Percentiles rank a stretch among this genome's conserved stretches.
These are phyloP conservation scores for Cathartes aura DNA, from an alignment of 2,113 vertebrate species.

Conservation along the genomic window DNA sequence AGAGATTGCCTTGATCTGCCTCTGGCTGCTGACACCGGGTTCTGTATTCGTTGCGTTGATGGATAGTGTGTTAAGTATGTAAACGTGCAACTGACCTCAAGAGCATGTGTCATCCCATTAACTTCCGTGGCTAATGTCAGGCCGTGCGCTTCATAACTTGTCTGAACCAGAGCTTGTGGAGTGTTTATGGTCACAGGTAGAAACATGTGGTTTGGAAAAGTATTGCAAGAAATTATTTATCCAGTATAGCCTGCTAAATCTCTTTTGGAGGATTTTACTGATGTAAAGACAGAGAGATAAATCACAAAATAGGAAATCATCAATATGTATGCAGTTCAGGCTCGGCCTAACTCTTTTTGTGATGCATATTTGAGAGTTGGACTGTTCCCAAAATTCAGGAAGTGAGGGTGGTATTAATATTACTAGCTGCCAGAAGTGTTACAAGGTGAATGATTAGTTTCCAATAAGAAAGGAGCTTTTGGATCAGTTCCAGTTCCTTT, in stretches of 20 bases:
- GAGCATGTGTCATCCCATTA: not conserved
- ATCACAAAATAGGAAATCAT: not conserved
- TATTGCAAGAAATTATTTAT: not conserved
- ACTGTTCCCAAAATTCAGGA: constrained; percentile 8
- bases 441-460: constrained; percentile 37
- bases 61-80: not conserved
- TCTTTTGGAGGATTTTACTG: not conserved
- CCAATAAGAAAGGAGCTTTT: constrained; percentile 33
- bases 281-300: not conserved
- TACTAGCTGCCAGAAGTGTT: constrained; percentile 2
- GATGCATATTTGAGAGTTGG: constrained; percentile 30
- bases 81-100: not conserved
- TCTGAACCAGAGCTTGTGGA: not conserved
- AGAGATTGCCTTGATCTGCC: not conserved
- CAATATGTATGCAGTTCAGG: not conserved
- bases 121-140: not conserved
- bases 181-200: not conserved
- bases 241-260: not conserved
- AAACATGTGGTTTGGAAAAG: not conserved
- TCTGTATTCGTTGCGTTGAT: not conserved
- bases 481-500: not conserved
- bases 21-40: accelerated
- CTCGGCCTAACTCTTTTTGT: not conserved
- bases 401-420: not conserved
- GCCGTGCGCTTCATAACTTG: not conserved